Evolutionary conservation across 1,140 invertebrate species (phyloP), one percentile per base, ranked within the genome.

Genomic region (Melanaphis sacchari): DNA sequence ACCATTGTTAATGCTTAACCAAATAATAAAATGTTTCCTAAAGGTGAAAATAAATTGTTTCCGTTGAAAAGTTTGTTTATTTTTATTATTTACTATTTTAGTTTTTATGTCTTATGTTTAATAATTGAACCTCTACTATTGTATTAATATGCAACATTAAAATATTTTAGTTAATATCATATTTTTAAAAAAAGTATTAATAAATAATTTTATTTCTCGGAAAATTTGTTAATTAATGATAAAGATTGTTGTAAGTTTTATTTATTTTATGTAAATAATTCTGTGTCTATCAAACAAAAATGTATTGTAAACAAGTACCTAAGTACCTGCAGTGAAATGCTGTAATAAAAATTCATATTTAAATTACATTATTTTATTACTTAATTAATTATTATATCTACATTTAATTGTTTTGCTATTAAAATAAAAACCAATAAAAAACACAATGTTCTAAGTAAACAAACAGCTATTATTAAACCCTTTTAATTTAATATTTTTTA

Each of bases 1-100:
- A 87, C 46, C 84, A 43, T 43, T 41, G 40, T 87, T 46, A 87
- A 87, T 15, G 31, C n/a, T 76, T 18, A 76, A 76, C 59, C 11
- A 1, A 87, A 87, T 41, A 46, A 43, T n/a, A 85, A 43, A 87
- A 26, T 41, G 31, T 46, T 43, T 87, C 24, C 40, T 7, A 46
- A 87, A 41, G 24, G 84, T 43, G 40, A 43, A 87, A 87, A 87
- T 87, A 11, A 43, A 87, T 87, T 87, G 41, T 87, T 87, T 87
- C 40, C 40, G 84, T 87, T 31, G 46, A n/a, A 87, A 87, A 87
- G 84, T 87, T 43, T 15, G 84, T 46, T 87, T 46, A 87, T 9
- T 46, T 87, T 87, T 87, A 87, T 87, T 76, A 15, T 76, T 15
- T n/a, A 76, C 31, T 41, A 46, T 46, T 87, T 49, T 87, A 15